phyloP scores from a whole-genome alignment of 2,113 vertebrate species.

The Pteropus alecto region DNA sequence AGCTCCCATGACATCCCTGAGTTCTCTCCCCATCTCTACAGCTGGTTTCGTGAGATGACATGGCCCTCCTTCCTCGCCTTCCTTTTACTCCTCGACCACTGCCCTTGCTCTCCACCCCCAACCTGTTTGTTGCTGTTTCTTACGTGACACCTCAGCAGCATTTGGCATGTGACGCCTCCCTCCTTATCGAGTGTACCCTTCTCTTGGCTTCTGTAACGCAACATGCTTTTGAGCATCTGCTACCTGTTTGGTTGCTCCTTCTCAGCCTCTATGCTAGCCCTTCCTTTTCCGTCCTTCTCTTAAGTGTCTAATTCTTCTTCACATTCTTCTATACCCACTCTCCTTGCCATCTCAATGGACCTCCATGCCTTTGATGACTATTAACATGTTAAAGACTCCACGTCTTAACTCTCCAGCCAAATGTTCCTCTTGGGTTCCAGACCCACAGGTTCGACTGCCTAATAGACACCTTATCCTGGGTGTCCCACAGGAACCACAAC shows the following conservation, averaged over 20 bases:
- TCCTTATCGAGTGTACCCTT: not conserved
- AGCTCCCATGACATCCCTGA: too few species aligned
- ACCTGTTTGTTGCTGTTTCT: not conserved
- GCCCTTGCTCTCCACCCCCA: not conserved
- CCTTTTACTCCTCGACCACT: not conserved
- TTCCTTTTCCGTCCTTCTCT: not conserved
- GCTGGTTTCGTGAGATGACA: not conserved
- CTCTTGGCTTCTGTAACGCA: not conserved
- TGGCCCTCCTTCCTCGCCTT: not conserved
- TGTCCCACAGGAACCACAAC: not conserved
- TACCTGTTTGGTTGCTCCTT: not conserved
- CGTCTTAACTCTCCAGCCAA: not conserved
- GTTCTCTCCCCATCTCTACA: not conserved
- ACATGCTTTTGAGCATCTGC: not conserved
- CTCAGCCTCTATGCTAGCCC: not conserved
- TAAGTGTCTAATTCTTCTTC: not conserved
- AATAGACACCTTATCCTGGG: not conserved
- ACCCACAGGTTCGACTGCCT: not conserved
- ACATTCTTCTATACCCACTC: too few species aligned
- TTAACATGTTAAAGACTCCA: not conserved
- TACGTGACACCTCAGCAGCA: fast-evolving
- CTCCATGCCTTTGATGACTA: not conserved
- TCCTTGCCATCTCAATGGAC: not conserved
- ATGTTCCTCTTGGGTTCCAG: not conserved
- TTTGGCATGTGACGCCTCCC: fast-evolving